Conservation (phyloP, 2,113 vertebrate genomes). For the Perca schrenkii region DNA sequence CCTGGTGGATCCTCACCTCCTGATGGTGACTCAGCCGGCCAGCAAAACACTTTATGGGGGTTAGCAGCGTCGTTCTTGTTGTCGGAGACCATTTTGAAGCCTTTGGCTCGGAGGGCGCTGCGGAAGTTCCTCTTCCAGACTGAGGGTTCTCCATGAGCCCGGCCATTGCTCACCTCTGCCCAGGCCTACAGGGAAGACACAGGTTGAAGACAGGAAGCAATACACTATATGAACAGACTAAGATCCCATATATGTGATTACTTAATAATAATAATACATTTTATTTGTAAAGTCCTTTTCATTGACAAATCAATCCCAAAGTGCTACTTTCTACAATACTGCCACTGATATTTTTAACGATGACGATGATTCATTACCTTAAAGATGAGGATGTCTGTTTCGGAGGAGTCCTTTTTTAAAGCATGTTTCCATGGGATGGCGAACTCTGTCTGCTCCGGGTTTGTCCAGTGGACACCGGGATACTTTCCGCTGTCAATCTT, state of each 20-base stretch:
- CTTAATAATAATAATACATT: no score
- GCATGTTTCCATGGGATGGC: conserved; percentile 91
- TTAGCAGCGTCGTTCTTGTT: conserved; percentile 84
- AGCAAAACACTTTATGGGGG: conserved; percentile 88
- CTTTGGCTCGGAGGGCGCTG: conserved; percentile 88
- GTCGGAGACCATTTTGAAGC: conserved; percentile 76
- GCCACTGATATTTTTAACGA: neutral
- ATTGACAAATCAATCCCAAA: no score
- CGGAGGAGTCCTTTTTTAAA: conserved; percentile 85
- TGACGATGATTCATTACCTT: conserved; percentile 78
- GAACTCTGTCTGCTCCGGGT: conserved; percentile 81
- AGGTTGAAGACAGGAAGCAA: neutral
- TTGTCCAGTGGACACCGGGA: conserved; percentile 87
- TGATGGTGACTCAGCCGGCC: conserved; percentile 66
- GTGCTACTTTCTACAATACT: neutral
- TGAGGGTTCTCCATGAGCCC: conserved; percentile 76
- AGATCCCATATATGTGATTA: no score
- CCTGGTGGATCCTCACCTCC: conserved; percentile 52
- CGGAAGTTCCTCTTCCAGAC: conserved; percentile 95
- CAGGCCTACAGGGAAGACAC: conserved; percentile 81
- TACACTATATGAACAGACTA: no score
- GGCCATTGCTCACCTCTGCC: conserved; percentile 84
- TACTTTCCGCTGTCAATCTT: conserved; percentile 82
- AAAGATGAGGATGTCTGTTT: conserved; percentile 86
- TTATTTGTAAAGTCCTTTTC: no score